Evolutionary conservation across 2,113 vertebrate species (phyloP).

Genomic region (Mastomys coucha): DNA sequence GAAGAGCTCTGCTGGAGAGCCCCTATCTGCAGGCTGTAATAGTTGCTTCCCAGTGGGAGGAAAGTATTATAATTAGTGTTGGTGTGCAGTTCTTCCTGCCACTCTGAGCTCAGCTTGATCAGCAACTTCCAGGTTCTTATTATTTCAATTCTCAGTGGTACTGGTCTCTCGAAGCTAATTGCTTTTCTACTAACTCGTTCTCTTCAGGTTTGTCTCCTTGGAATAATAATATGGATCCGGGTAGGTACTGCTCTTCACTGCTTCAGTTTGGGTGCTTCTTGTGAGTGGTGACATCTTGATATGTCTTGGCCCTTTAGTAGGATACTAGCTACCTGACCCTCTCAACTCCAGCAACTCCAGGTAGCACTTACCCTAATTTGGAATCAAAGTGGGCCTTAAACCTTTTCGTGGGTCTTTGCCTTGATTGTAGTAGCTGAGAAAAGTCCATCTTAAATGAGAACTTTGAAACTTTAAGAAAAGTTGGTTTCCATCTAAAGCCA

Average conservation of each 20-base stretch:
- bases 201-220: neutral
- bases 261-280: neutral
- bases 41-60: neutral
- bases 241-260: neutral
- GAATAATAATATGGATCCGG: neutral
- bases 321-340: neutral
- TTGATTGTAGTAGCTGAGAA: neutral
- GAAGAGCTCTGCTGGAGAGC: neutral
- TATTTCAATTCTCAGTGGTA: constrained; percentile 5
- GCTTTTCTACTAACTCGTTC: constrained; percentile 41
- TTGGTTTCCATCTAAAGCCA: neutral
- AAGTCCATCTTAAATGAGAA: neutral
- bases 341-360: neutral
- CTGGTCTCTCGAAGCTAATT: neutral
- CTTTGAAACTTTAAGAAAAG: neutral
- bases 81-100: neutral
- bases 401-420: neutral
- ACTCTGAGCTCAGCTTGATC: neutral
- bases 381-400: neutral
- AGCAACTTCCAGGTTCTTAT: constrained; percentile 34
- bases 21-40: neutral
- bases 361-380: neutral
- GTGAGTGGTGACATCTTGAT: neutral
- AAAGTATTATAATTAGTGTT: neutral
- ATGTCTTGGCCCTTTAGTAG: neutral